Base-by-base conservation (phyloP, 35 echinoderm and acorn worm species). In the Apostichopus parvimensis region DNA sequence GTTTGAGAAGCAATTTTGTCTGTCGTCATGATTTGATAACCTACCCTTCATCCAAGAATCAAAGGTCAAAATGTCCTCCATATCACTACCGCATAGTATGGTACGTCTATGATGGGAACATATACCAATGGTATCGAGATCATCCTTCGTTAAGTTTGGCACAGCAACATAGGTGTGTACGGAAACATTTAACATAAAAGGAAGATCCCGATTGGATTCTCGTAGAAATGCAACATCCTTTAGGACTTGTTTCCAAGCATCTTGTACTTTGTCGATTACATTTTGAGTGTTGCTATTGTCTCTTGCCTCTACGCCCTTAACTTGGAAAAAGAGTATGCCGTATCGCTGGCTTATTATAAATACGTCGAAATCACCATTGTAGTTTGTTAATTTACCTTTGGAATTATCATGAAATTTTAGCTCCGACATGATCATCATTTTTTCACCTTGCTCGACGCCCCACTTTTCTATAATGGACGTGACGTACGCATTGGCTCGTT, bases 341-440 rank as follows among this genome's bases (percentile, higher is more conserved):
- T 56, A 55, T 2, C 18, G 80, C 34, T 83, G 80, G 56, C 10
- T 83, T 18, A 83, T 83, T 12, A 28, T 53, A 83, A 83, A 83
- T 8, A 83, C 80, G 52, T 83, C 80, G 34, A 83, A 83, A 57
- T 83, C 80, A 13, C 80, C 80, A 83, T 83, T 83, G 80, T 83
- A 83, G 15, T 56, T 83, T 55, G 80, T 56, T 15, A 83, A 83
- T 14, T 83, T 83, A 15, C 53, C 56, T 61, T 61, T 61, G 12
- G 12, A 61, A 61, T 45, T 45, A 45, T 45, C 34, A 45, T 45
- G 34, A 14, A 80, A 80, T 17, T 83, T 56, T 28, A 83, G 17
- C 21, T 56, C 80, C 21, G 80, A 56, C 56, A 83, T 56, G 17
- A 56, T 56, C 80, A 83, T 83, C 80, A 83, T 83, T 61, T 55